Evolutionary conservation across 2,888 invertebrate species (phyloP).

Genomic region (Nephrotoma guestfalica): DNA sequence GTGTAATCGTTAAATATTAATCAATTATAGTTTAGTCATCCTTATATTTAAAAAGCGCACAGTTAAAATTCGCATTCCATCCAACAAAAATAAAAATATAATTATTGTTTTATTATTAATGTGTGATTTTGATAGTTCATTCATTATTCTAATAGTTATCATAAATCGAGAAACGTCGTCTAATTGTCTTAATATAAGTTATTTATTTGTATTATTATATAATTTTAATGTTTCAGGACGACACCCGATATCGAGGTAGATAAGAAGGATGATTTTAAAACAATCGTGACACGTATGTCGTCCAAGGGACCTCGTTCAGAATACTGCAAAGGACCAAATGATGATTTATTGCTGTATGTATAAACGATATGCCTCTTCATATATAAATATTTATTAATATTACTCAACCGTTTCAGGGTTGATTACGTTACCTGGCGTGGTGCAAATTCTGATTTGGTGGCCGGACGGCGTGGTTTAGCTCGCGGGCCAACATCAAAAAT

Average conservation of each 20-base stretch:
- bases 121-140: not conserved
- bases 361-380: constrained; percentile 16
- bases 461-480: constrained; percentile 34
- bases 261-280: constrained; percentile 24
- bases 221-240: not conserved
- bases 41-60: not conserved
- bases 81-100: not conserved
- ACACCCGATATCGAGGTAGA: constrained; percentile 12
- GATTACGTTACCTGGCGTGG: constrained; percentile 78
- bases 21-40: not conserved
- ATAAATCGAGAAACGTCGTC: not conserved
- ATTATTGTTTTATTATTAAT: not conserved
- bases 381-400: constrained; percentile 5
- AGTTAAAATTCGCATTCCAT: not conserved
- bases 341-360: constrained; percentile 61
- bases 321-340: constrained; percentile 65
- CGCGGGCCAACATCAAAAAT: constrained; percentile 42
- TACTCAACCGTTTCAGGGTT: constrained; percentile 35
- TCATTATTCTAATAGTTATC: not conserved
- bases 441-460: constrained; percentile 48
- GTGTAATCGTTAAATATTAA: not conserved
- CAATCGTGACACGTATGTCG: constrained; percentile 24
- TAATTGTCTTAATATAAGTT: not conserved
- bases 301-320: constrained; percentile 55
- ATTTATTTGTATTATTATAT: not conserved